Evolutionary conservation across 1,140 invertebrate species (phyloP).

Genomic region (Aplysia californica): DNA sequence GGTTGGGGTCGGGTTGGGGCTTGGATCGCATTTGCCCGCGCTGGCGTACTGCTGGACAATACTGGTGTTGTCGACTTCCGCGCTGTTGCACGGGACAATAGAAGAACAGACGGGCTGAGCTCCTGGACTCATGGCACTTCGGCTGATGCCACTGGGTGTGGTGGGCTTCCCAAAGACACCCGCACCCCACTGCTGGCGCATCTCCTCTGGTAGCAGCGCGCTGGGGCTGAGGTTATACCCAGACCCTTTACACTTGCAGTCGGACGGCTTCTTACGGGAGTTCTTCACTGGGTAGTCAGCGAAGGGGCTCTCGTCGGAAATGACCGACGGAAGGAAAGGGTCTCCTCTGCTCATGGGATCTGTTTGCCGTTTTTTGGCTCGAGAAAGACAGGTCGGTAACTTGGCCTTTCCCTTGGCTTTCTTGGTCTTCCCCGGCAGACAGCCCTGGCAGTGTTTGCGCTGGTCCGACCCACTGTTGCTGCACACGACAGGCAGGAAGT

Average conservation of each 20-base stretch:
- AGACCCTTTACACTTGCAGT: slow-evolving; percentile 29
- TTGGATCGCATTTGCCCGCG: too few species aligned
- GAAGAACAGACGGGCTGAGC: too few species aligned
- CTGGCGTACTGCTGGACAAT: too few species aligned
- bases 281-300: slow-evolving; percentile 19
- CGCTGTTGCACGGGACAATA: too few species aligned
- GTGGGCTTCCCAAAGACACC: slow-evolving; percentile 22
- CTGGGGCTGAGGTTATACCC: slow-evolving; percentile 27
- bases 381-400: background rate
- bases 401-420: background rate
- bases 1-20: too few species aligned
- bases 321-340: slow-evolving; percentile 23
- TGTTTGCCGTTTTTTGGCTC: background rate
- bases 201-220: slow-evolving; percentile 22
- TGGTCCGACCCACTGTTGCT: background rate
- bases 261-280: slow-evolving; percentile 22
- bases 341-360: slow-evolving; percentile 23
- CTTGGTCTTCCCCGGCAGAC: background rate
- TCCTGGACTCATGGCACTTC: too few species aligned
- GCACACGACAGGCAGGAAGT: background rate
- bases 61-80: too few species aligned
- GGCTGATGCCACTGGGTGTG: too few species aligned
- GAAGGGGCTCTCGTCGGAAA: slow-evolving; percentile 26
- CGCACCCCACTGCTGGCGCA: slow-evolving; percentile 26
- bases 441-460: background rate